Evolutionary conservation across 1,140 invertebrate species (phyloP).

Genomic region (Meteorus sp.): DNA sequence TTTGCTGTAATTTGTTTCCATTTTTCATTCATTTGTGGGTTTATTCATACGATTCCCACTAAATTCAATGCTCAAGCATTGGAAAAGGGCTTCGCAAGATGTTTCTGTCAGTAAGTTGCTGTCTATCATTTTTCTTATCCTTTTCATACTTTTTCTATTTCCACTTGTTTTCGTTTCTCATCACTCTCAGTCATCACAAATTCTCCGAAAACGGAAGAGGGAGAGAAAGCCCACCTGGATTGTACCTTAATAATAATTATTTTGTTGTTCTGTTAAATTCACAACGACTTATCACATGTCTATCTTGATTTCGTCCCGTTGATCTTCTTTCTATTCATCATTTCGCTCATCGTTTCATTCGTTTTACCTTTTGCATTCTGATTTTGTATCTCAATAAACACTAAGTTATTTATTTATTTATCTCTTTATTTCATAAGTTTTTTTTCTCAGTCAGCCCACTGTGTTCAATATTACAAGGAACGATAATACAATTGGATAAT

Average conservation of each 20-base stretch:
- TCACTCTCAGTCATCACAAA: no score
- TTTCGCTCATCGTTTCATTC: not conserved
- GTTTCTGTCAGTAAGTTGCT: not conserved
- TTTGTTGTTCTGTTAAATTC: slow-evolving; percentile 37
- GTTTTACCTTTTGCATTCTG: slow-evolving; percentile 17
- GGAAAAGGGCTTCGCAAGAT: slow-evolving; percentile 5
- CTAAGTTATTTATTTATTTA: slow-evolving; percentile 45
- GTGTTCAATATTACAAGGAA: slow-evolving; percentile 59
- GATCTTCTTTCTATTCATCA: not conserved
- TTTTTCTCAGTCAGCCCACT: slow-evolving; percentile 55
- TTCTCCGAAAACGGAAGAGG: no score
- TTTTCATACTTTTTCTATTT: not conserved
- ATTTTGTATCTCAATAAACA: slow-evolving; percentile 40
- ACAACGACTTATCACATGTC: slow-evolving; percentile 60
- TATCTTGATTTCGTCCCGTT: slow-evolving; percentile 33
- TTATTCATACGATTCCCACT: no score
- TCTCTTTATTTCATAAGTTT: no score
- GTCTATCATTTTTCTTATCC: not conserved
- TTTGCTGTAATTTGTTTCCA: not conserved
- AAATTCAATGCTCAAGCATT: not conserved
- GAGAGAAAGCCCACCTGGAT: not conserved
- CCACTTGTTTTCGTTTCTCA: slow-evolving; percentile 21
- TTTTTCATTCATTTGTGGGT: slow-evolving; percentile 2
- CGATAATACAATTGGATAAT: slow-evolving; percentile 59
- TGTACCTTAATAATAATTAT: slow-evolving; percentile 16